Base-by-base conservation (phyloP, 2,797 vertebrate genomes). In the Alectoris magna region DNA sequence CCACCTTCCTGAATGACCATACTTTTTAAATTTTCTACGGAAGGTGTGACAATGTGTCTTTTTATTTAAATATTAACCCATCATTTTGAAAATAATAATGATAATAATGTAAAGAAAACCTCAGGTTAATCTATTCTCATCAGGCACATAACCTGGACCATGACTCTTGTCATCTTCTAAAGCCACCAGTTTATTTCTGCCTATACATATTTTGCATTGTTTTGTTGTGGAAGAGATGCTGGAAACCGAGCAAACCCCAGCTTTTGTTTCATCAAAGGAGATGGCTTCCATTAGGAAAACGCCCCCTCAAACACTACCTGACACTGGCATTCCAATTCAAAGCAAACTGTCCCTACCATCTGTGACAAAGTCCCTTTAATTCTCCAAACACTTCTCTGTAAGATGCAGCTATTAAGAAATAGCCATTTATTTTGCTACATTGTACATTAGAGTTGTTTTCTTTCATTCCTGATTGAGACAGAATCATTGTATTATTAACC, bases 151-250 rank as follows among this genome's bases (percentile, higher is more conserved):
- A 92, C 74, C 53, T 77, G 73, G 86, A 87, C 43, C 75, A 92
- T 88, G 63, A 36, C 81, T 69, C 67, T 87, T 85, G 77, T 73
- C 69, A 93, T 78, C 94, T 90, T 66, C 75, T 77, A 69, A 82
- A 88, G 34, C 18, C 13, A 85, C 46, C 39, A 82, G 73, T 84
- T 91, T 75, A n/a, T 88, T 95, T 95, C 84, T 87, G 56, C 67
- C 0, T 1, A 84, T 73, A 78, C 26, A 19, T 26, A 60, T 23
- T 95, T 97, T 87, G 75, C 80, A 82, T 76, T 91, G 74, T 71
- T 96, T 94, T 97, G 43, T 93, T 95, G 92, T 94, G 92, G 75
- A 92, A 90, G 79, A 76, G 53, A 88, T 96, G 62, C 26, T 67
- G 48, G 88, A 85, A 78, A 63, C 8, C 48, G 5, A 81, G 87